Evolutionary conservation across 2,888 invertebrate genomes (phyloP).

Genomic region (Sesamia inferens): DNA sequence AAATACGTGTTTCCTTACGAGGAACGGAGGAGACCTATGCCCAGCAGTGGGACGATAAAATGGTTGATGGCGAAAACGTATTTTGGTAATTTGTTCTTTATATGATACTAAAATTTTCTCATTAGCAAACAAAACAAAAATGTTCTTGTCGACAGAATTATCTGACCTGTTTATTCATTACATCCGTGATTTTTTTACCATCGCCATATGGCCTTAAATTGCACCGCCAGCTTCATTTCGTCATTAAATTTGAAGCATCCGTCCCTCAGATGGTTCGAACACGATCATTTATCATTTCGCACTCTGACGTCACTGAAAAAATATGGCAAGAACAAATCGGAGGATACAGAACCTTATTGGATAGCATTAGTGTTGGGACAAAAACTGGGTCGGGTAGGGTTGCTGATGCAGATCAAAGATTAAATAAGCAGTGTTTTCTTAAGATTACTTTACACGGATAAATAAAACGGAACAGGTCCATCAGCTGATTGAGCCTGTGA

Average conservation of each 20-base stretch:
- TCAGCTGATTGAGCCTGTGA: too few relatives aligned
- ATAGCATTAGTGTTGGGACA: slow-evolving; percentile 48
- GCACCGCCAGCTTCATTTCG: slow-evolving; percentile 43
- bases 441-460: too few relatives aligned
- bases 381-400: slow-evolving; percentile 38
- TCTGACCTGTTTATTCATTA: background rate
- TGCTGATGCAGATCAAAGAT: slow-evolving; percentile 13
- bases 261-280: slow-evolving; percentile 72
- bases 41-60: too few relatives aligned
- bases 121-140: too few relatives aligned
- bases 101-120: too few relatives aligned
- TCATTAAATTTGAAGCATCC: slow-evolving; percentile 77
- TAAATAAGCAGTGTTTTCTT: background rate
- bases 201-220: slow-evolving; percentile 33
- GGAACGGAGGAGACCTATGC: too few relatives aligned
- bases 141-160: too few relatives aligned
- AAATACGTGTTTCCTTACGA: too few relatives aligned
- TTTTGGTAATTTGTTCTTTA: too few relatives aligned
- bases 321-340: slow-evolving; percentile 64
- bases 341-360: slow-evolving; percentile 60
- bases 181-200: background rate
- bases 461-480: too few relatives aligned
- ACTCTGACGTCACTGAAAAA: slow-evolving; percentile 70
- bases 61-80: too few relatives aligned
- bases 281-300: slow-evolving; percentile 76